Evolutionary conservation across 2,797 vertebrate species (phyloP).

Genomic region (Phylloscopus collybita): DNA sequence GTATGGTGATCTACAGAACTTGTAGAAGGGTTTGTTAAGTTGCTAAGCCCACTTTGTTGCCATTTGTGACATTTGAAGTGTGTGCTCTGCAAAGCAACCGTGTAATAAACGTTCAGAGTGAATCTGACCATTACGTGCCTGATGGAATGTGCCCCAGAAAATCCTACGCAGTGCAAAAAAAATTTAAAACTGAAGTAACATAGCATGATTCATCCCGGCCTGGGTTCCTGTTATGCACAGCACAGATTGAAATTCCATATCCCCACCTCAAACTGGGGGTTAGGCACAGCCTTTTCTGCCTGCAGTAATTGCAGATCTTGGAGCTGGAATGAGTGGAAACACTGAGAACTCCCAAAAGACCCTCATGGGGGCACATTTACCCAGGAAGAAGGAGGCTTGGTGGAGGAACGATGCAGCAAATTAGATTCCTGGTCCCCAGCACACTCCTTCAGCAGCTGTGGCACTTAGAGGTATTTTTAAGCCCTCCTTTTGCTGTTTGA

Average conservation of each 20-base stretch:
- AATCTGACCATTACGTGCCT: not conserved
- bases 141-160: slow-evolving; percentile 63
- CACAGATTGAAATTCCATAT: slow-evolving; percentile 58
- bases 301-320: not conserved
- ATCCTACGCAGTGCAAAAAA: slow-evolving; percentile 52
- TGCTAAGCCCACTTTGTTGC: not conserved
- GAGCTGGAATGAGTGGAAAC: not conserved
- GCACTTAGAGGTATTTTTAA: not conserved
- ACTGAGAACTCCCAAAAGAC: slow-evolving; percentile 4
- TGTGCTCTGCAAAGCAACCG: not conserved
- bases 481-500: not conserved
- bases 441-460: not conserved
- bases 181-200: slow-evolving; percentile 23
- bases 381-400: not conserved
- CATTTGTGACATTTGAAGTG: slow-evolving; percentile 10
- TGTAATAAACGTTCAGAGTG: not conserved
- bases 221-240: slow-evolving; percentile 53
- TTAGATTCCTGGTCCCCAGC: not conserved
- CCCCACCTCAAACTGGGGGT: slow-evolving; percentile 41
- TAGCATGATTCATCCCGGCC: slow-evolving; percentile 52
- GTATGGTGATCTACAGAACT: not conserved
- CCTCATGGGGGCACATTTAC: not conserved
- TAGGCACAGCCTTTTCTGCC: not conserved
- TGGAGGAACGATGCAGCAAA: not conserved
- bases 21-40: not conserved